Evolutionary conservation across 2,113 vertebrate genomes (phyloP).

Genomic region (Excalfactoria chinensis): DNA sequence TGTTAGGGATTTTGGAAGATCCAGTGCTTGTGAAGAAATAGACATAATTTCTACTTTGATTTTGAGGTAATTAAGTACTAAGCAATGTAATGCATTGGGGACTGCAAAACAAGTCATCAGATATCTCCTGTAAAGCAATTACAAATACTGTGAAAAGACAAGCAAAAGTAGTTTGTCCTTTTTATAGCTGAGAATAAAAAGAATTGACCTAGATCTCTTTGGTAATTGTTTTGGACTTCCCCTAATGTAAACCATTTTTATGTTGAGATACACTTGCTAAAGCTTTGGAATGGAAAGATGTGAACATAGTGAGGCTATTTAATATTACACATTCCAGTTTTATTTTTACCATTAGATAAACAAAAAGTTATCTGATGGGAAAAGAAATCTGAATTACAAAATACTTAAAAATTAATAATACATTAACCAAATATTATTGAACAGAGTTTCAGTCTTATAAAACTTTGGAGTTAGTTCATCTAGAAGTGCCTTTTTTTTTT

Average conservation of each 20-base stretch:
- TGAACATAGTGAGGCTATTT: not conserved
- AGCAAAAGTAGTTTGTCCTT: not conserved
- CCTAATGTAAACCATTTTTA: not conserved
- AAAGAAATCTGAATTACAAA: not conserved
- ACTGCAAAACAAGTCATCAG: not conserved
- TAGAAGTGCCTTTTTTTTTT: not conserved
- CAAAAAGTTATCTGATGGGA: not conserved
- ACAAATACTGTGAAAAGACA: not conserved
- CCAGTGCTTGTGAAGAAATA: not conserved
- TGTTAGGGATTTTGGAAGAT: not conserved
- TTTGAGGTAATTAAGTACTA: not conserved
- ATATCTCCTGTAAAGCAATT: not conserved
- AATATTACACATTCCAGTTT: not conserved
- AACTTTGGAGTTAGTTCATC: not conserved
- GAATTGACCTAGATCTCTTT: not conserved
- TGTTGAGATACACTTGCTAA: not conserved
- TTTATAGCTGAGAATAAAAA: not conserved
- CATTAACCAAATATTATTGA: not conserved
- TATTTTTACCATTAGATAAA: not conserved
- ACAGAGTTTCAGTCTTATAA: not conserved
- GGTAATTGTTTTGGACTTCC: not conserved
- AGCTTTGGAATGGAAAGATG: not conserved
- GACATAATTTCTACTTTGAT: not conserved
- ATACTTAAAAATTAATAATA: conserved; percentile 13
- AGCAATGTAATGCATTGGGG: not conserved